Percentiles rank a stretch among this genome's conserved stretches.
These are phyloP conservation scores for Thaumatotibia leucotreta DNA, from an alignment of 1,140 invertebrate genomes.

Conservation along the genomic window DNA sequence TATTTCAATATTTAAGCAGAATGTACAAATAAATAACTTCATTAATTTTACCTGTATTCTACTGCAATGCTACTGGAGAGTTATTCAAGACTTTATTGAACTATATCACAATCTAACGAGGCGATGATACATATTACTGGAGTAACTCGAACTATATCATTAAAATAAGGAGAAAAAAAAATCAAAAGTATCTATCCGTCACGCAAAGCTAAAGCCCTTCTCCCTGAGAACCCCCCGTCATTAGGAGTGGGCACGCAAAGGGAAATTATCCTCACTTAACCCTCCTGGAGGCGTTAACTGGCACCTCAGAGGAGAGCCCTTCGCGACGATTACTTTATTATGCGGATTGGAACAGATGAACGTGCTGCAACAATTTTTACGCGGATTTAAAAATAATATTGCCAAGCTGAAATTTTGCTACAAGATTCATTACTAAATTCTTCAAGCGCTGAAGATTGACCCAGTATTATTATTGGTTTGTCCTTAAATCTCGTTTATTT, in stretches of 20 bases:
- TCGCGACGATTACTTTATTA: constrained; percentile 68
- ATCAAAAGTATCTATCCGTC: constrained; percentile 1
- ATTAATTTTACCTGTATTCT: too few species aligned
- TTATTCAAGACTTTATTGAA: neutral
- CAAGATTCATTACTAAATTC: too few species aligned
- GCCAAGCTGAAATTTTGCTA: too few species aligned
- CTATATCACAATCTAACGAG: neutral
- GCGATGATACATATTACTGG: neutral
- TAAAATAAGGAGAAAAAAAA: neutral
- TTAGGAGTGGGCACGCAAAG: constrained; percentile 70
- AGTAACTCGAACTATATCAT: neutral
- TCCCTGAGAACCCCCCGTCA: constrained; percentile 37
- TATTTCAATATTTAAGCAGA: too few species aligned
- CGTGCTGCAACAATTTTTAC: constrained; percentile 45
- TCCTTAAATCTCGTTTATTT: too few species aligned
- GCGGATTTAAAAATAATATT: neutral
- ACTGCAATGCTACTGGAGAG: neutral
- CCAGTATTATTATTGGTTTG: too few species aligned
- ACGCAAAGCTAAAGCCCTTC: constrained; percentile 16
- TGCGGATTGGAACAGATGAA: constrained; percentile 65
- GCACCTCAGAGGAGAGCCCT: constrained; percentile 66
- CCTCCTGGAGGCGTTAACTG: constrained; percentile 73
- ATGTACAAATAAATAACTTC: too few species aligned
- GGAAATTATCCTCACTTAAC: constrained; percentile 75
- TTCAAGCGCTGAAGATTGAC: too few species aligned